Conservation (phyloP, 2,797 vertebrate species). For the Megalops cyprinoides region DNA sequence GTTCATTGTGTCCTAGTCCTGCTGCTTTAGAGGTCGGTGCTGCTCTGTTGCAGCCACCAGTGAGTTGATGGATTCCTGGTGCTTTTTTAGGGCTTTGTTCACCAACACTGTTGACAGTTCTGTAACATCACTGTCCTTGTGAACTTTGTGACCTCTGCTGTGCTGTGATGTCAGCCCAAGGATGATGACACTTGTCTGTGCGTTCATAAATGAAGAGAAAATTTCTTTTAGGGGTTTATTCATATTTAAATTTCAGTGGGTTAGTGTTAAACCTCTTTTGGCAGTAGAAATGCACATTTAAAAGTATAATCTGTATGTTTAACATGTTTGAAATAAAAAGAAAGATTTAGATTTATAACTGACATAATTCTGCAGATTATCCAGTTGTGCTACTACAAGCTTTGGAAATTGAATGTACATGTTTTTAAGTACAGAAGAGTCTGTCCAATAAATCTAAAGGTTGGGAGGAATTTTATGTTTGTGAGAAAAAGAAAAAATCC, state of each 20-base stretch:
- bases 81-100: slow-evolving; percentile 29
- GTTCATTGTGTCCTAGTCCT: slow-evolving; percentile 3
- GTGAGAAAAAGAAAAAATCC: no score
- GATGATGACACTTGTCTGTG: slow-evolving; percentile 29
- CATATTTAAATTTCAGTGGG: slow-evolving; percentile 36
- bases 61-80: slow-evolving; percentile 20
- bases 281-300: slow-evolving; percentile 25
- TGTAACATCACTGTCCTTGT: not conserved
- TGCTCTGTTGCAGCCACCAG: not conserved
- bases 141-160: slow-evolving; percentile 18
- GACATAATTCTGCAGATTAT: not conserved
- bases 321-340: not conserved
- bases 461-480: no score
- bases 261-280: slow-evolving; percentile 36
- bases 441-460: not conserved
- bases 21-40: slow-evolving; percentile 16
- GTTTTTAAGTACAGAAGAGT: not conserved
- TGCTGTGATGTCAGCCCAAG: slow-evolving; percentile 8
- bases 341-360: not conserved
- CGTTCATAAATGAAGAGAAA: slow-evolving; percentile 35
- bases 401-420: not conserved
- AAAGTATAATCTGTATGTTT: slow-evolving; percentile 39
- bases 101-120: slow-evolving; percentile 29
- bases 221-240: slow-evolving; percentile 27
- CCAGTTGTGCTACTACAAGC: not conserved